Base-by-base conservation (phyloP, 2,888 invertebrate genomes). In the Hofmannophila pseudospretella region DNA sequence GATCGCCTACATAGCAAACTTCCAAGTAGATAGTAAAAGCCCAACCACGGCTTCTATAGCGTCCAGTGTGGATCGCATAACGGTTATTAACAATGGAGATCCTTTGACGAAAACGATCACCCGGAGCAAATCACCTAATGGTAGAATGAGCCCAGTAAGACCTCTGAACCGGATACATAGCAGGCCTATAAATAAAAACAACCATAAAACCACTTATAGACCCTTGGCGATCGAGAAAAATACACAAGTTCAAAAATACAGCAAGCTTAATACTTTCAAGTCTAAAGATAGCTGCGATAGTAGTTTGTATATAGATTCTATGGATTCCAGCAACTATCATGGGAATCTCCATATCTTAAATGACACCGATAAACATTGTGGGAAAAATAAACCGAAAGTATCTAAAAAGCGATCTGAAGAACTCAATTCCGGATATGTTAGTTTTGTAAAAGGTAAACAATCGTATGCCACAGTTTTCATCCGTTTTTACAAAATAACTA, bases 41-140 rank as follows among this genome's bases (percentile, higher is more conserved):
- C 40, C 10, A 57, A 49, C 41, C 51, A 23, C 8, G 9, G n/a
- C 54, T 39, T 74, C 81, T 5, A 66, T 45, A 26, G 59, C 70
- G 2, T 70, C 78, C 1, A 82, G 81, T 54, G 54, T 62, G 45
- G 81, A 78, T 53, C 70, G 79, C 32, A 52, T 84, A 14, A 85
- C 84, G 1, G 79, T 85, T 5, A 77, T 85, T 36, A 67, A 74
- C 33, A 77, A 71, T 14, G 10, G 10, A 1, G 26, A 33, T 2
- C 2, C 7, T 2, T 10, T 10, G 5, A 10, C 4, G 7, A 27
- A 27, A 27, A 23, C n/a, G 3, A 23, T 23, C 23, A 23, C 3
- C 16, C 3, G 23, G n/a, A 23, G 2, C 7, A 23, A 23, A 2
- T 1, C n/a, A 2, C 23, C 8, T n/a, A 2, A n/a, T 11, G 10